Evolutionary conservation across 2,888 invertebrate genomes (phyloP).

Genomic region (Dicranocentrus wangi): DNA sequence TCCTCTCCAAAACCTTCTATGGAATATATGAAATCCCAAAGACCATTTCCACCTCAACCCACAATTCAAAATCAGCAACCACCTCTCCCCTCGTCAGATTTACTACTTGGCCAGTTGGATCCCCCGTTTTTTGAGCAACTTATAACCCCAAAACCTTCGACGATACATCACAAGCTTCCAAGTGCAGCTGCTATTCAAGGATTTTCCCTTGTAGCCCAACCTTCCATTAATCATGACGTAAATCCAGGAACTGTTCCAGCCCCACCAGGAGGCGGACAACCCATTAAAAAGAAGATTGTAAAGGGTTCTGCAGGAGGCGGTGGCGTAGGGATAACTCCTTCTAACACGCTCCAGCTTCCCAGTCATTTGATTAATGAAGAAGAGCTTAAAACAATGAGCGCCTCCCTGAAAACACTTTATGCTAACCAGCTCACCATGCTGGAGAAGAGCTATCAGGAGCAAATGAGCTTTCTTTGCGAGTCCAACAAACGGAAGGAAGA

Average conservation of each 20-base stretch:
- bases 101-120: no score
- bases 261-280: background rate
- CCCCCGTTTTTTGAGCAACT: no score
- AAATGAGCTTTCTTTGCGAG: constrained; percentile 66
- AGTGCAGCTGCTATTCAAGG: constrained; percentile 80
- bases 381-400: constrained; percentile 70
- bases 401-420: constrained; percentile 69
- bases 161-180: background rate
- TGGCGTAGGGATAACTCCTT: background rate
- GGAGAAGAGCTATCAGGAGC: constrained; percentile 70
- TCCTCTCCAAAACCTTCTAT: constrained; percentile 50
- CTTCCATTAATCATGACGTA: background rate
- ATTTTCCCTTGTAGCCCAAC: constrained; percentile 73
- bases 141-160: background rate
- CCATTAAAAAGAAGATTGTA: constrained; percentile 30
- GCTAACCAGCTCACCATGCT: constrained; percentile 69
- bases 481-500: constrained; percentile 77
- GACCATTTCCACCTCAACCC: constrained; percentile 13
- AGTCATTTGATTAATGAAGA: constrained; percentile 71
- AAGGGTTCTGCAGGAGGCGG: constrained; percentile 30
- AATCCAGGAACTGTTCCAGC: constrained; percentile 1
- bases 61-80: no score
- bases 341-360: constrained; percentile 65
- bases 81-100: constrained; percentile 27
- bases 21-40: constrained; percentile 32